A percentile compares a stretch with the other conserved stretches of the same genome.
These are phyloP conservation scores for Girardinichthys multiradiatus DNA, from an alignment of 2,113 vertebrate genomes.

Conservation along the genomic window DNA sequence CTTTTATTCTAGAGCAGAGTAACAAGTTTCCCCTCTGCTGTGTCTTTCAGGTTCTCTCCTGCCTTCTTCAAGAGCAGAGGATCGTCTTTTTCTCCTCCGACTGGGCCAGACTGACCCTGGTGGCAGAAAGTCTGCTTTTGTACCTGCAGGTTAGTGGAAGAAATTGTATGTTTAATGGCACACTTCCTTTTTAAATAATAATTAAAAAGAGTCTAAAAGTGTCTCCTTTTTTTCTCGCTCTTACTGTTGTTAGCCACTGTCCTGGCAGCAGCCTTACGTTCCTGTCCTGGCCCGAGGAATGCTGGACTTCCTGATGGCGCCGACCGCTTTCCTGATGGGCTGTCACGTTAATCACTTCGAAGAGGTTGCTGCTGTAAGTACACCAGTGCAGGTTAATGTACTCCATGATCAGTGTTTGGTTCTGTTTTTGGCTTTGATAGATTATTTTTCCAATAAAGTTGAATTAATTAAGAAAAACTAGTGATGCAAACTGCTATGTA, in stretches of 20 bases:
- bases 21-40: not conserved
- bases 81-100: conserved; percentile 91
- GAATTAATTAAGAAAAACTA: not conserved
- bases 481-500: not conserved
- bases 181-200: not conserved
- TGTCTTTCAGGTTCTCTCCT: conserved; percentile 85
- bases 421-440: not conserved
- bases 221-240: not conserved
- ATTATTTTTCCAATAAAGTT: not conserved
- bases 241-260: conserved; percentile 80
- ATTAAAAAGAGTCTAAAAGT: not conserved
- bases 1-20: not conserved
- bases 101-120: conserved; percentile 90
- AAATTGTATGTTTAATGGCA: not conserved
- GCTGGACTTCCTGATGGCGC: conserved; percentile 98
- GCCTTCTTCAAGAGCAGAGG: conserved; percentile 89
- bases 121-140: conserved; percentile 88
- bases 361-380: conserved; percentile 86
- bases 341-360: conserved; percentile 90
- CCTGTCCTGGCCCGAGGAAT: conserved; percentile 90
- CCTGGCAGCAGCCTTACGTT: conserved; percentile 95
- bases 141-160: conserved; percentile 80
- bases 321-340: conserved; percentile 96
- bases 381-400: not conserved
- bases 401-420: not conserved